Evolutionary conservation across 2,113 vertebrate genomes (phyloP).

Genomic region (Lucifuga dentata): DNA sequence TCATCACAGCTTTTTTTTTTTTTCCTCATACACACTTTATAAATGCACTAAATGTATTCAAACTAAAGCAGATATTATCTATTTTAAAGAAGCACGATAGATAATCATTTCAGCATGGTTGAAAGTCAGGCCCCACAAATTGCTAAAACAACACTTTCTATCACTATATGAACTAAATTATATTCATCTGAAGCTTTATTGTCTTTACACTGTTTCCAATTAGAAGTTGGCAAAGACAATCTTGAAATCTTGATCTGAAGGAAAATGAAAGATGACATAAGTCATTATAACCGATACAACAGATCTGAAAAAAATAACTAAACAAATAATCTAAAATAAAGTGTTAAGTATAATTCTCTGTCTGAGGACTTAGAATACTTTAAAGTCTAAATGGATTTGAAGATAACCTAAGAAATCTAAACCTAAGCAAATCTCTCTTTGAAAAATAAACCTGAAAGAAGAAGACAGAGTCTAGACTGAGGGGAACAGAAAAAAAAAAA

Average conservation of each 20-base stretch:
- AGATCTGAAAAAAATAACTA: not conserved
- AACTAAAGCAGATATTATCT: too few relatives aligned
- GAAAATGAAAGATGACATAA: conserved; percentile 33
- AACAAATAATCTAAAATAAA: not conserved
- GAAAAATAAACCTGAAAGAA: conserved; percentile 20
- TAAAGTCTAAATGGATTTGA: conserved; percentile 37
- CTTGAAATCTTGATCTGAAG: conserved; percentile 26
- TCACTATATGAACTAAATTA: conserved; percentile 9
- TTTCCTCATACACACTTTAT: too few relatives aligned
- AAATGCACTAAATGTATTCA: too few relatives aligned
- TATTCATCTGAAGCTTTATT: conserved; percentile 7
- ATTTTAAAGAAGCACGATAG: too few relatives aligned
- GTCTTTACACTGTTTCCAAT: conserved; percentile 18
- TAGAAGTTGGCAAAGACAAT: conserved; percentile 40
- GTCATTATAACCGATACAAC: not conserved
- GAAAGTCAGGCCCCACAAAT: not conserved
- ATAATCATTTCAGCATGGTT: too few relatives aligned
- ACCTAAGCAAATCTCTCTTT: conserved; percentile 28
- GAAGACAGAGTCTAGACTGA: not conserved
- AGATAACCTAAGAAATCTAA: conserved; percentile 22
- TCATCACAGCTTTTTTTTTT: too few relatives aligned
- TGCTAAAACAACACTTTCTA: not conserved
- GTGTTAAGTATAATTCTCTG: conserved; percentile 22
- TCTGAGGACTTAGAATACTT: too few relatives aligned
- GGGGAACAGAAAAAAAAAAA: not conserved